Evolutionary conservation across 2,888 invertebrate genomes (phyloP).

Genomic region (Drosophila atripex): DNA sequence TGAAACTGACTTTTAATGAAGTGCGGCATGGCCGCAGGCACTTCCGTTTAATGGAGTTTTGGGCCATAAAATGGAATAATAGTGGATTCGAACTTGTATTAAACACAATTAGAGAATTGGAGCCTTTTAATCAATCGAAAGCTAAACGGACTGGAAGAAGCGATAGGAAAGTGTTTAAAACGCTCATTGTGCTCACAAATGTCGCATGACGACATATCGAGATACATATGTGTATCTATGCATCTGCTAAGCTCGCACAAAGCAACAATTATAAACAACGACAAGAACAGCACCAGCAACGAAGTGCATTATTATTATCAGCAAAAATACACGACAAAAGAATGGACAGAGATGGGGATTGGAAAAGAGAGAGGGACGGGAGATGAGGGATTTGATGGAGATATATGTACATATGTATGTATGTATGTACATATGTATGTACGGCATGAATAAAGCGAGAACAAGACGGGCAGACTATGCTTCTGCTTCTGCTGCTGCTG

Average conservation of each 20-base stretch:
- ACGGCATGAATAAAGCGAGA: constrained; percentile 5
- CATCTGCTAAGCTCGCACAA: constrained; percentile 44
- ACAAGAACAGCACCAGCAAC: constrained; percentile 45
- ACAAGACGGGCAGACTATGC: constrained; percentile 52
- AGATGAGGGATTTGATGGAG: constrained; percentile 16
- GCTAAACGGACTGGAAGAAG: too few relatives aligned
- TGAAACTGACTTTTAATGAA: constrained; percentile 56
- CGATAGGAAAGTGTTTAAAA: not conserved
- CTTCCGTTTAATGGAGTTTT: not conserved
- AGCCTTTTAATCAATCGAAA: too few relatives aligned
- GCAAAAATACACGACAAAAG: constrained; percentile 68
- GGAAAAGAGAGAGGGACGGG: constrained; percentile 3
- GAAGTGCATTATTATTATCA: constrained; percentile 75
- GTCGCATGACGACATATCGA: constrained; percentile 13
- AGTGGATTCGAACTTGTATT: too few relatives aligned
- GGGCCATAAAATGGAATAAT: too few relatives aligned
- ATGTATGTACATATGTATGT: constrained; percentile 1
- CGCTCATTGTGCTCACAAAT: constrained; percentile 13
- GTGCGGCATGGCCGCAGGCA: constrained; percentile 34
- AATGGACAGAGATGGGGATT: not conserved
- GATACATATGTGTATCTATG: constrained; percentile 35
- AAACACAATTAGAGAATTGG: too few relatives aligned
- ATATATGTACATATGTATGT: constrained; percentile 6
- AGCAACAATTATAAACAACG: constrained; percentile 73
- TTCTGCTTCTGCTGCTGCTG: constrained; percentile 59